phyloP scores from a whole-genome alignment of 1,140 invertebrate genomes.

The Littorina saxatilis region DNA sequence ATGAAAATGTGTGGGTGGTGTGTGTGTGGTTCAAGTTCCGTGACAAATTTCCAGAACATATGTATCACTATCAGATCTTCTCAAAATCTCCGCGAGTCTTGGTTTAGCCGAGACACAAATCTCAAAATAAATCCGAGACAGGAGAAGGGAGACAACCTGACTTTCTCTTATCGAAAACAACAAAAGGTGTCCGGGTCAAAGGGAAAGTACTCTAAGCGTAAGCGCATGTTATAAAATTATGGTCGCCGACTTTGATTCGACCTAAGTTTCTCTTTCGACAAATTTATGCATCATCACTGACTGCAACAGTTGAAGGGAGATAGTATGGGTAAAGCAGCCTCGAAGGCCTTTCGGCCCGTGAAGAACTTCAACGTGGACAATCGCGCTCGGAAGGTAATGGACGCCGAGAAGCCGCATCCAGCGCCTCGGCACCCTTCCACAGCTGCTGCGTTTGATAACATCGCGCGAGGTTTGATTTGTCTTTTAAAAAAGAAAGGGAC shows the following conservation, averaged over 20 bases:
- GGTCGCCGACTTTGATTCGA: conserved; percentile 28
- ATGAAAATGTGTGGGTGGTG: no score
- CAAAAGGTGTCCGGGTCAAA: no score
- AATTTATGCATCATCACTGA: not conserved
- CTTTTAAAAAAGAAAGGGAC: no score
- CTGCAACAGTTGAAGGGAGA: not conserved
- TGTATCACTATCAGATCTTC: no score
- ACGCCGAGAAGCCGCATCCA: conserved; percentile 19
- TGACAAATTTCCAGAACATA: no score
- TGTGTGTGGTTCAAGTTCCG: no score
- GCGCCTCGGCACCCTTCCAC: conserved; percentile 28
- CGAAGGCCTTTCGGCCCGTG: conserved; percentile 19
- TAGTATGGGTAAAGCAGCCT: conserved; percentile 29
- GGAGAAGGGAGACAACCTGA: no score
- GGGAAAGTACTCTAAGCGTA: no score
- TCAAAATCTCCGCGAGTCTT: no score
- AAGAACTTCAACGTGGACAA: conserved; percentile 35
- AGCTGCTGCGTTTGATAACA: conserved; percentile 16
- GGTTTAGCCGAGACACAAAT: no score
- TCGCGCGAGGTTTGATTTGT: not conserved
- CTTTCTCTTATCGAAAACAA: no score
- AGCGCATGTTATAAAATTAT: not conserved
- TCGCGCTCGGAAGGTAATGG: conserved; percentile 13
- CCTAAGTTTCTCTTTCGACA: not conserved
- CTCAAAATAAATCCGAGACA: no score